These are phyloP conservation scores for Macrosteles quadrilineatus DNA, from an alignment of 1,140 invertebrate genomes.

Conservation along the genomic window DNA sequence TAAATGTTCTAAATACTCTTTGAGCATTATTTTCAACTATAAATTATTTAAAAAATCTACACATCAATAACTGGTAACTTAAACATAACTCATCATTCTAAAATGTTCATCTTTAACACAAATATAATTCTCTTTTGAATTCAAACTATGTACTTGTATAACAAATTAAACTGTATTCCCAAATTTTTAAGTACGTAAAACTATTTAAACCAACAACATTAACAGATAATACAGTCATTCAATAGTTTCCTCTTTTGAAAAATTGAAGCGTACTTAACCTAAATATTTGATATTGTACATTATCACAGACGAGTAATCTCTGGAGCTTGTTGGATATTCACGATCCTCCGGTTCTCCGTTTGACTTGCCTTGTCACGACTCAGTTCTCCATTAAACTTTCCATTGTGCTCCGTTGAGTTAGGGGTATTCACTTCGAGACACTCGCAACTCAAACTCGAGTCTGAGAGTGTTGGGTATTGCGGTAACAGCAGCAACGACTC, in stretches of 20 bases:
- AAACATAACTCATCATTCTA: too few species aligned
- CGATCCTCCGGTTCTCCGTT: slow-evolving; percentile 49
- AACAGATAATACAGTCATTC: neutral
- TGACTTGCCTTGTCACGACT: slow-evolving; percentile 51
- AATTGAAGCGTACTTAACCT: neutral
- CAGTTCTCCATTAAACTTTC: slow-evolving; percentile 31
- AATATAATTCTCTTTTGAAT: too few species aligned
- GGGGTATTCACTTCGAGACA: slow-evolving; percentile 57
- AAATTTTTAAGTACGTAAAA: too few species aligned
- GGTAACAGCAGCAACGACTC: slow-evolving; percentile 70
- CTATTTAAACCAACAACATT: too few species aligned
- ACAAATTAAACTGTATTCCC: too few species aligned
- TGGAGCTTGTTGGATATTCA: slow-evolving; percentile 45
- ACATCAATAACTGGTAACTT: too few species aligned
- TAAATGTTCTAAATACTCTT: too few species aligned
- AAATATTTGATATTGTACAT: slow-evolving; percentile 13
- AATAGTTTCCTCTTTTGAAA: neutral
- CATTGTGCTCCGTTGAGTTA: slow-evolving; percentile 47
- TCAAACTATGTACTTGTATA: too few species aligned
- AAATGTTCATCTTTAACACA: too few species aligned
- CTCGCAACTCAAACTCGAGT: slow-evolving; percentile 66
- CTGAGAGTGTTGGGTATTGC: slow-evolving; percentile 60
- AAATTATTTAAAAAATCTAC: too few species aligned
- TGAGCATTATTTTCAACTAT: too few species aligned
- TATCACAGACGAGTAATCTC: slow-evolving; percentile 54